These are phyloP conservation scores for Addax nasomaculatus DNA, from an alignment of 2,113 vertebrate species.

Conservation along the genomic window DNA sequence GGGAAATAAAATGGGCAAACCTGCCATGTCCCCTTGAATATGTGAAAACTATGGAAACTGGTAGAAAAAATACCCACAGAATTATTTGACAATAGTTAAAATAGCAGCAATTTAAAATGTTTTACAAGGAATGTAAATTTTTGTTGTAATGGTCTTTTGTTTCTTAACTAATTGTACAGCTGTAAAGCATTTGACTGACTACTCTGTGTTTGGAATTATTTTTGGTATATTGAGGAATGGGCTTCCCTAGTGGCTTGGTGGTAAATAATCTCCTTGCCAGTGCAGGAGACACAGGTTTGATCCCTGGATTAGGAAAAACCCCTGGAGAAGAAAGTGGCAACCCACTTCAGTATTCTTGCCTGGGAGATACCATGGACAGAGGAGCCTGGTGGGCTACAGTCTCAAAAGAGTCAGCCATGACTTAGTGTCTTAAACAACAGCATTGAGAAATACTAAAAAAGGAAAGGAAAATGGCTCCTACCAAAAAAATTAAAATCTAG, in stretches of 20 bases:
- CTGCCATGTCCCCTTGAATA: neutral
- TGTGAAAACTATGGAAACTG: neutral
- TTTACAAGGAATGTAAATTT: slow-evolving; percentile 12
- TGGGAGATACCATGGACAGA: neutral
- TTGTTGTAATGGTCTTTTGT: neutral
- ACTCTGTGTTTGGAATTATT: neutral
- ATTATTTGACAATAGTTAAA: neutral
- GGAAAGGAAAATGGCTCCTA: neutral
- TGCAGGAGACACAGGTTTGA: neutral
- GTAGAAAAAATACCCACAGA: neutral
- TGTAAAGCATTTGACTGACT: neutral
- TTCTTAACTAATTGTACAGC: neutral
- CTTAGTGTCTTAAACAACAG: neutral
- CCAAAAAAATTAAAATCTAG: neutral
- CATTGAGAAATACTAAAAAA: neutral
- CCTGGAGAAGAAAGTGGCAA: neutral
- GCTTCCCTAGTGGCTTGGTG: neutral
- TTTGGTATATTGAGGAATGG: neutral
- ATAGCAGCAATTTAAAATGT: neutral
- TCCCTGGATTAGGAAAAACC: neutral
- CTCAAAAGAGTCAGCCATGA: neutral
- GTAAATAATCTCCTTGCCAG: neutral
- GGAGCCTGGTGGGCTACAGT: neutral
- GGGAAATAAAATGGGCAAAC: neutral
- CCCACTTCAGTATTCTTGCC: neutral